Evolutionary conservation across 2,797 vertebrate species (phyloP), one percentile per base, ranked within the genome.

Genomic region (Danio aesculapii): DNA sequence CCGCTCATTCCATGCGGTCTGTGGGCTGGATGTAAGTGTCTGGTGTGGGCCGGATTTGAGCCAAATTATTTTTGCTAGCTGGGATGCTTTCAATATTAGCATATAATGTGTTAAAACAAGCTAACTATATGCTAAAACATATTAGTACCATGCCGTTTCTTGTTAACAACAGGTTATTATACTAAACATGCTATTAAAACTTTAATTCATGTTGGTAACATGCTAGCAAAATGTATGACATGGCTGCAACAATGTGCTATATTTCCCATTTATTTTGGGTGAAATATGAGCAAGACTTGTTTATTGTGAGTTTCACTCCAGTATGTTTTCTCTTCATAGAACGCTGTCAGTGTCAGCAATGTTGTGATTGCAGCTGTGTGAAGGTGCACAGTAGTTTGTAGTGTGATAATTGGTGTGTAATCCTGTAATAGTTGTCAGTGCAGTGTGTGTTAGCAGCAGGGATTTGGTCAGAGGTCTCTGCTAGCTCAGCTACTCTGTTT

Each of bases 401-500:
- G 55, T 73, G 52, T 21, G 64, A 63, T 79, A 79, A 70, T 79
- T 68, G 76, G 39, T 61, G 59, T 30, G 17, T 53, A 72, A 75
- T 49, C 57, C 44, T 67, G 66, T 72, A 13, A 52, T 21, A n/a
- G 39, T 49, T 57, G 44, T 57, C 43, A 39, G 49, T 59, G 55
- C 39, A 14, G 39, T 19, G 43, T 55, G 39, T 76, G 21, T 67
- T 76, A 21, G 41, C 46, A 57, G 55, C 52, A 73, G 77, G 75
- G 55, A 66, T 39, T 64, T 70, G 62, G 72, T 85, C 57, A 39
- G 75, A 74, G 41, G 57, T 46, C 30, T 74, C 46, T 30, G 68
- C 83, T 13, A 67, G 67, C 67, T 83, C 69, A 75, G 69, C 57
- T 79, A 30, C 52, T 73, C 75, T 30, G 30, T 67, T n/a, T 81